Evolutionary conservation across 2,797 vertebrate species (phyloP).

Genomic region (Denticeps clupeoides): DNA sequence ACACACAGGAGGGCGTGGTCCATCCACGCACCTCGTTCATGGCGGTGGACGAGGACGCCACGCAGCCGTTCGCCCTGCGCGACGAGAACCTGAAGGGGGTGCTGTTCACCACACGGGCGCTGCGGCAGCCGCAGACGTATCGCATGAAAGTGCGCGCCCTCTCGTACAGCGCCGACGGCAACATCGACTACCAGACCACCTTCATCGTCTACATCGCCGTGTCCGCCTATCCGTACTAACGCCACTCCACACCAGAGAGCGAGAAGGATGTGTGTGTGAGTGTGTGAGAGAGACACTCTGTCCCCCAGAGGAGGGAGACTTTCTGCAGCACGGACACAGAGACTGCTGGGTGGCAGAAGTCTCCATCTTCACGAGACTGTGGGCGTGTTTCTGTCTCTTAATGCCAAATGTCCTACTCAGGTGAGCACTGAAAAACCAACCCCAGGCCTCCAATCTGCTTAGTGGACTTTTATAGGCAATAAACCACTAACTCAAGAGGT

Average conservation of each 20-base stretch:
- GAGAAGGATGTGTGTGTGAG: constrained; percentile 2
- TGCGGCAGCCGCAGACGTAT: constrained; percentile 78
- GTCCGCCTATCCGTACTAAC: constrained; percentile 87
- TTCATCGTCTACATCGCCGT: constrained; percentile 96
- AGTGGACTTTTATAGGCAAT: constrained; percentile 14
- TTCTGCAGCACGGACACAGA: too few species aligned
- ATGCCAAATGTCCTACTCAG: too few species aligned
- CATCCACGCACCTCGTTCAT: constrained; percentile 87
- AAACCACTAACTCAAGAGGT: constrained; percentile 27
- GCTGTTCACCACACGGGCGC: constrained; percentile 72
- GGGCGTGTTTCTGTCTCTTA: too few species aligned
- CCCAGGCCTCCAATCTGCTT: constrained; percentile 10
- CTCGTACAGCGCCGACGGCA: constrained; percentile 71
- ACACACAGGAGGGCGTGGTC: constrained; percentile 87
- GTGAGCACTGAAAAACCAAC: too few species aligned
- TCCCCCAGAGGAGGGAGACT: neutral
- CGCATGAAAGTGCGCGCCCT: constrained; percentile 87
- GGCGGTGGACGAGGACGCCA: constrained; percentile 65
- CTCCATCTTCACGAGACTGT: too few species aligned
- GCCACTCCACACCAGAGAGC: constrained; percentile 43
- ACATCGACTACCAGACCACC: constrained; percentile 88
- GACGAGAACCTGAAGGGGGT: constrained; percentile 92
- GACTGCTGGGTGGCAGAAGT: too few species aligned
- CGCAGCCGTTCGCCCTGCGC: constrained; percentile 78
- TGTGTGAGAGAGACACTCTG: neutral